Evolutionary conservation across 2,113 vertebrate species (phyloP).

Genomic region (Pollimyrus isidori): DNA sequence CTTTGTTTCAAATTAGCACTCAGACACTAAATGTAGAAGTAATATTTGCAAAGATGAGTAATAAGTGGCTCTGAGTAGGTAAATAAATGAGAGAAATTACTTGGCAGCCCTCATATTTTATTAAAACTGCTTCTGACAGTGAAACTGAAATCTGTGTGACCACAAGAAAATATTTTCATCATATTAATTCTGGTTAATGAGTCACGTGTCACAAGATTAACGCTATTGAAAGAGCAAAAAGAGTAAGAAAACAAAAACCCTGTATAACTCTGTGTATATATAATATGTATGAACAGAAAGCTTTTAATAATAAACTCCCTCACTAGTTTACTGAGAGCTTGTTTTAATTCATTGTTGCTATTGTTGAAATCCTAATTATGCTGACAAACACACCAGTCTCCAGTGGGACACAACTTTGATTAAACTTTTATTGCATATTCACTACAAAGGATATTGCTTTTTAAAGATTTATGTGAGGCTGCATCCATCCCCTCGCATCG

Average conservation of each 20-base stretch:
- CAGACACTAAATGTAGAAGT: background rate
- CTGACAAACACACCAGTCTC: background rate
- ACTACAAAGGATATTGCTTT: conserved; percentile 9
- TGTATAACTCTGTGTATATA: background rate
- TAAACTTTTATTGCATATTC: conserved; percentile 6
- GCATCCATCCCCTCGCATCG: background rate
- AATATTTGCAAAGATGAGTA: background rate
- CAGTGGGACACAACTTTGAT: background rate
- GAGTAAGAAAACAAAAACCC: background rate
- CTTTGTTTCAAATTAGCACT: background rate
- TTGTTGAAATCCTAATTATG: conserved; percentile 11
- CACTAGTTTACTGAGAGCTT: background rate
- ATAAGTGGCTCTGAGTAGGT: background rate
- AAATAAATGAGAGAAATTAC: background rate
- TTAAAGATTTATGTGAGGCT: background rate
- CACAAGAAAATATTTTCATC: background rate
- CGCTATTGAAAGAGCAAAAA: background rate
- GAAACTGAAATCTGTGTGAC: background rate
- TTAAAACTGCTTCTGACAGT: background rate
- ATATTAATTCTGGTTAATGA: background rate
- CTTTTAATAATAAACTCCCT: background rate
- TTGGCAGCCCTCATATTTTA: background rate
- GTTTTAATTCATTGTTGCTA: conserved; percentile 3
- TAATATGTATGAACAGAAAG: background rate
- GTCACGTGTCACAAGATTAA: background rate